Base-by-base conservation (phyloP, 2,113 vertebrate genomes). In the Seriola rivoliana region DNA sequence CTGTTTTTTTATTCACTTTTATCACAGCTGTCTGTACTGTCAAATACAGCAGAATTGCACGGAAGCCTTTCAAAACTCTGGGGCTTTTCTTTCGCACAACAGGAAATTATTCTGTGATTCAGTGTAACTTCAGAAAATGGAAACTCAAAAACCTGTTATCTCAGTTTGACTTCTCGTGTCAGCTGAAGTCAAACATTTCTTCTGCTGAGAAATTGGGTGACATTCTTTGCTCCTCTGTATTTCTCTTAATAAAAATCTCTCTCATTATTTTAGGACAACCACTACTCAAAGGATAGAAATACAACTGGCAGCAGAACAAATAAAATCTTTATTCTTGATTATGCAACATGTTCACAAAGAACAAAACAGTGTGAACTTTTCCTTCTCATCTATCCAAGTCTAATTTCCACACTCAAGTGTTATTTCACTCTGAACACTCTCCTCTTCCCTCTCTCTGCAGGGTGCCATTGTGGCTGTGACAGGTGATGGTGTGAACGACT, bases 401-500 rank as follows among this genome's bases (percentile, higher is more conserved):
- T 14, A 8, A 74, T 59, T 42, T 52, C 50, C 48, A 7, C 36
- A 23, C 68, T 5, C 29, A 60, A 19, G 50, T 10, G 52, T 17
- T 14, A 48, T 16, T 46, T 29, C 23, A 11, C 21, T 14, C 40
- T 54, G 32, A 68, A 36, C 10, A 0, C 52, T 19, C 44, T 52
- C n/a, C 19, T 60, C 65, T 29, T 2, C 9, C 36, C 48, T 65
- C 60, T 62, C 60, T 9, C 4, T 91, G 23, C 23, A 98, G 97
- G 97, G 97, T 0, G 97, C 97, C 91, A 98, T 98, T 0, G 97
- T 98, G 82, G 97, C 97, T 0, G 97, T 98, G 91, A 98, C 97
- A 0, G 97, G 97, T 0, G 97, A 98, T 0, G 97, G 97, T 0
- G 97, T 98, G 48, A 99, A 99, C 0, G 97, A 99, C 93, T 98